These are phyloP conservation scores for Neotoma lepida DNA, from an alignment of 2,113 vertebrate genomes.

Conservation along the genomic window DNA sequence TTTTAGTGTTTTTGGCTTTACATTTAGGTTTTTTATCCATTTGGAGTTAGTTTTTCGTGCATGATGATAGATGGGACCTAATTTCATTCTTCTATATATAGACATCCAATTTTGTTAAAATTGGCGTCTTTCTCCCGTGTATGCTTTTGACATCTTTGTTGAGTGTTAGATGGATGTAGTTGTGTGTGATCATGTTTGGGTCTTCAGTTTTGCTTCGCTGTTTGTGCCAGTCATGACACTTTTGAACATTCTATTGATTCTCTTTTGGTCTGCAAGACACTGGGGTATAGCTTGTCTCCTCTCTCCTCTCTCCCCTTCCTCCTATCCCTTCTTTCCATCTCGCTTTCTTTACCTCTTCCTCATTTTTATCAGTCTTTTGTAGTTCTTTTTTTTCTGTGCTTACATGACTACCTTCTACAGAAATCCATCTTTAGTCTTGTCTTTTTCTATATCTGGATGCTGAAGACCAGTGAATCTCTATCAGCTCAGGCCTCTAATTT, in stretches of 20 bases:
- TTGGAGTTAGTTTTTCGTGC: not conserved
- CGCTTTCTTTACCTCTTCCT: not conserved
- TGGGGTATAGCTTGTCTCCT: not conserved
- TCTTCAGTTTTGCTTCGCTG: not conserved
- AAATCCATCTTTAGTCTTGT: not conserved
- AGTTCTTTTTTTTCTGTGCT: not conserved
- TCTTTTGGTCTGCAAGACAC: not conserved
- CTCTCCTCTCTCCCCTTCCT: not conserved
- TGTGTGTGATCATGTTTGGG: not conserved
- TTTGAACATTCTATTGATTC: not conserved
- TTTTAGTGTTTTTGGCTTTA: not conserved
- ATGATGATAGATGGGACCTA: not conserved
- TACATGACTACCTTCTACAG: not conserved
- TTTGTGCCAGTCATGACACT: not conserved
- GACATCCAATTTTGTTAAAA: too few relatives aligned
- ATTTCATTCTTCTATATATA: not conserved
- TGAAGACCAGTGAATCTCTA: conserved; percentile 7
- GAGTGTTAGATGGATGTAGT: not conserved
- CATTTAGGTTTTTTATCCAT: not conserved
- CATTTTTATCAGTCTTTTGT: not conserved
- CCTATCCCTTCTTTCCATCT: not conserved
- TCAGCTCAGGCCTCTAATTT: not conserved
- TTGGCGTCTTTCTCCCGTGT: too few relatives aligned
- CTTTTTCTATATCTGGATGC: not conserved
- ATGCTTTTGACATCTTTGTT: not conserved